These are phyloP conservation scores for Pedionomus torquatus DNA, from an alignment of 2,113 vertebrate genomes.

Conservation along the genomic window DNA sequence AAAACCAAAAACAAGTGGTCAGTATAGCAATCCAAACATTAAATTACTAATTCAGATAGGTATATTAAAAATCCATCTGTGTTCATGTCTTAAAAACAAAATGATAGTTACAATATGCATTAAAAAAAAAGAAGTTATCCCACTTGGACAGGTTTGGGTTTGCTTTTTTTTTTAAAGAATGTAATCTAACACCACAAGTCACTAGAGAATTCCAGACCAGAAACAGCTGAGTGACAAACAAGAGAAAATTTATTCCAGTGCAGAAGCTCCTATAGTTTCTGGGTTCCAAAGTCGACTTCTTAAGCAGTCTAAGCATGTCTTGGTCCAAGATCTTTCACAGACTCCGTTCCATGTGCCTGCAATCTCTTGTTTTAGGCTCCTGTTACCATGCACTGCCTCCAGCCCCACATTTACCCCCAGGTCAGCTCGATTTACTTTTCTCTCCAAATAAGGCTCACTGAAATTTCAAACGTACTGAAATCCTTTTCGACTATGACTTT, in stretches of 20 bases:
- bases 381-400: constrained; percentile 11
- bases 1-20: background rate
- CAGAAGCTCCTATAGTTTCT: constrained; percentile 1
- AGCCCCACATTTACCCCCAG: background rate
- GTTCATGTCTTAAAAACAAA: constrained; percentile 3
- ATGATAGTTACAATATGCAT: background rate
- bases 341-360: background rate
- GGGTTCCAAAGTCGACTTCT: background rate
- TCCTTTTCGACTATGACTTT: background rate
- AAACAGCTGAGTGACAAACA: constrained; percentile 29
- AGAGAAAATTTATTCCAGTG: background rate
- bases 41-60: background rate
- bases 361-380: background rate
- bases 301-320: background rate
- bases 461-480: background rate
- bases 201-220: constrained; percentile 33
- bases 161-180: background rate
- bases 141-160: background rate
- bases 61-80: background rate
- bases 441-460: background rate
- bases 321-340: background rate
- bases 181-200: background rate
- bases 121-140: background rate
- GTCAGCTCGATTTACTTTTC: background rate
- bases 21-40: background rate